Conservation (phyloP, 2,797 vertebrate genomes). For the Heliangelus exortis region DNA sequence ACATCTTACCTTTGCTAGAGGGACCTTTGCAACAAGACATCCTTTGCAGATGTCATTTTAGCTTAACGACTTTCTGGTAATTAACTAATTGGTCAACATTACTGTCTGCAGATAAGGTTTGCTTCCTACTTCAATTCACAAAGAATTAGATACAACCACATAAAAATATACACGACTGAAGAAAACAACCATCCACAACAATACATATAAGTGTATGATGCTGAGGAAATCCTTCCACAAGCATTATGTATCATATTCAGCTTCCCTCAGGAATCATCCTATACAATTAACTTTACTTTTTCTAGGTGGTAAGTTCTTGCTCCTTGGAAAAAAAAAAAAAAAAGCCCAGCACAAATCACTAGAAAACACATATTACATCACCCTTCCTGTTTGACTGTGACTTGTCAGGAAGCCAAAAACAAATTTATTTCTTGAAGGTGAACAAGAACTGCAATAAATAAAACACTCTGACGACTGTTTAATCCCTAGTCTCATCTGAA, state of each 20-base stretch:
- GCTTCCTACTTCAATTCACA: background rate
- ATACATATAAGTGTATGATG: background rate
- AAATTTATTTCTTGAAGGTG: constrained; percentile 21
- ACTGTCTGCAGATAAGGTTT: background rate
- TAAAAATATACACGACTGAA: background rate
- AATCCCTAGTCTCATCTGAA: background rate
- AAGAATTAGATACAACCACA: background rate
- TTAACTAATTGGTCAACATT: background rate
- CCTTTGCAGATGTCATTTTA: background rate
- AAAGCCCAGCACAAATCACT: background rate
- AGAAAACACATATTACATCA: background rate
- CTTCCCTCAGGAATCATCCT: background rate
- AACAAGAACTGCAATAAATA: constrained; percentile 30
- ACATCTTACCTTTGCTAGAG: background rate
- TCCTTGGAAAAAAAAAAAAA: background rate
- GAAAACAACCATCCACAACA: background rate
- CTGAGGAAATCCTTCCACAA: background rate
- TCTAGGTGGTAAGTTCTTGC: background rate
- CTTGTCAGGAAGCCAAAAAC: background rate
- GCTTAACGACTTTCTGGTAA: background rate
- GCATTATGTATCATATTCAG: background rate
- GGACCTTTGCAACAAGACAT: background rate
- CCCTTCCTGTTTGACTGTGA: background rate
- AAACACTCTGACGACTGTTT: background rate
- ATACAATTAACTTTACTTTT: background rate